phyloP scores from a whole-genome alignment of 2,888 invertebrate species.

The Diadegma fenestrale region DNA sequence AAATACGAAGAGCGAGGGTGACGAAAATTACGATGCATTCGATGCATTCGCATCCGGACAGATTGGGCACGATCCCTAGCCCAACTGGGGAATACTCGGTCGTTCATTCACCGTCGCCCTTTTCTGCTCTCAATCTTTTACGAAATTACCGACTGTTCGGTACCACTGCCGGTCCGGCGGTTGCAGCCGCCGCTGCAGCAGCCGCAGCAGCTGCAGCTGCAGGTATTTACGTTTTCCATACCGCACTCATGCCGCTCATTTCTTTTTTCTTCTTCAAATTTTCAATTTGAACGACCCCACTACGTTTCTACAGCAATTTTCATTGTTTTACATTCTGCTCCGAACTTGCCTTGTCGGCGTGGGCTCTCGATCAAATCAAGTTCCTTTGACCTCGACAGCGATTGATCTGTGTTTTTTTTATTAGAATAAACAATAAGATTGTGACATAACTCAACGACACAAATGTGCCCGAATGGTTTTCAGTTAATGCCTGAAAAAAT shows the following conservation, averaged over 20 bases:
- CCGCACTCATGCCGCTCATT: too few species aligned
- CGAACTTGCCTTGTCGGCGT: too few species aligned
- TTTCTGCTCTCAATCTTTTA: constrained; percentile 88
- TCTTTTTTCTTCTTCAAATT: neutral
- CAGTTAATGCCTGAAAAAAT: neutral
- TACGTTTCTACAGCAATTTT: too few species aligned
- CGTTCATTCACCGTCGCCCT: constrained; percentile 72
- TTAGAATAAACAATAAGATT: neutral
- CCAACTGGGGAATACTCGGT: constrained; percentile 54
- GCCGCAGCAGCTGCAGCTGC: constrained; percentile 75
- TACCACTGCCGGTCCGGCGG: constrained; percentile 86
- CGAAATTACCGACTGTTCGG: constrained; percentile 89
- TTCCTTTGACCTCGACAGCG: too few species aligned
- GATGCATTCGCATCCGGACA: constrained; percentile 51
- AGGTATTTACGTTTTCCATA: constrained; percentile 44
- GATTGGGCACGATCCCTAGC: constrained; percentile 48
- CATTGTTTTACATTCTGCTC: too few species aligned
- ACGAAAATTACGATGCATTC: constrained; percentile 52
- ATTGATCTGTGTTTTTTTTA: too few species aligned
- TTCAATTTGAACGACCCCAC: neutral
- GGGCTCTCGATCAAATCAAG: too few species aligned
- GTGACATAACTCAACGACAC: neutral
- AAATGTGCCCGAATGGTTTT: neutral
- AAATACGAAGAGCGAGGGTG: neutral
- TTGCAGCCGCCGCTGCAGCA: constrained; percentile 73